Evolutionary conservation across 1,140 invertebrate genomes (phyloP).

Genomic region (Drosophila mojavensis): DNA sequence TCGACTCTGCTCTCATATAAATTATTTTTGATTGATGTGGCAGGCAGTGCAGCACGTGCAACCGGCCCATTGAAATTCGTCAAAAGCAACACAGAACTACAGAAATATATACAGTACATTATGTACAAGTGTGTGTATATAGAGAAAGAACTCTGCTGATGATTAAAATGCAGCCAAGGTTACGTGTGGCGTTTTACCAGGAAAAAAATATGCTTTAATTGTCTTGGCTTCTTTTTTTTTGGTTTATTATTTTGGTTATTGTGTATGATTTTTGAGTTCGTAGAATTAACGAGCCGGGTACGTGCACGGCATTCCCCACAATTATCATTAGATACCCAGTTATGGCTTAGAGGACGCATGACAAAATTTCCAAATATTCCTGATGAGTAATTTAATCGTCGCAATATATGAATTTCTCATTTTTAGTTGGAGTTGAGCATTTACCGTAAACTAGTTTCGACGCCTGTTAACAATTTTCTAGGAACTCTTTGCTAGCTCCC

Average conservation of each 20-base stretch:
- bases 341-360: conserved; percentile 26
- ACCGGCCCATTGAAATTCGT: conserved; percentile 57
- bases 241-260: conserved; percentile 26
- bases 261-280: conserved; percentile 73
- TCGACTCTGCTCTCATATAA: conserved; percentile 68
- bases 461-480: conserved; percentile 51
- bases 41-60: conserved; percentile 66
- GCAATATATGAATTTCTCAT: background rate
- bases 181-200: conserved; percentile 64
- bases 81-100: conserved; percentile 31
- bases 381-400: conserved; percentile 45
- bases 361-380: conserved; percentile 37
- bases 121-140: background rate
- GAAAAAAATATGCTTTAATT: conserved; percentile 69
- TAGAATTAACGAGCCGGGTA: conserved; percentile 70
- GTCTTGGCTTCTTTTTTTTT: conserved; percentile 44
- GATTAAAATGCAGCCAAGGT: conserved; percentile 80
- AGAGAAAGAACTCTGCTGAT: conserved; percentile 37
- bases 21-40: conserved; percentile 79
- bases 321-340: conserved; percentile 30
- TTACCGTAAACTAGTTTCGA: conserved; percentile 73
- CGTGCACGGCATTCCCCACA: conserved; percentile 67
- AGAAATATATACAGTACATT: background rate
- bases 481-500: conserved; percentile 22
- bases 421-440: background rate